phyloP scores from a whole-genome alignment of 2,888 invertebrate genomes.

The Dryocosmus kuriphilus region DNA sequence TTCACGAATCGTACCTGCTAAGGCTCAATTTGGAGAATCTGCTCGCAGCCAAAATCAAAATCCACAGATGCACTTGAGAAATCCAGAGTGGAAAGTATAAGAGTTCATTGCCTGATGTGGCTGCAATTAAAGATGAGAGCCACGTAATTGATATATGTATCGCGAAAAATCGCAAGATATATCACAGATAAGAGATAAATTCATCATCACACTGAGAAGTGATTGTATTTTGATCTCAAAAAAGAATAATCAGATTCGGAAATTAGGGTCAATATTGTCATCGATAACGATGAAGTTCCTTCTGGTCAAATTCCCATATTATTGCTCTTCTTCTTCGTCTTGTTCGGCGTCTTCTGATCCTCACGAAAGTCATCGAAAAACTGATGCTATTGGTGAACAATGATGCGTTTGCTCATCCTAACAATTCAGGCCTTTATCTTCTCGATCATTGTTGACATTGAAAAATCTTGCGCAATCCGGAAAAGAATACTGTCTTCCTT shows the following conservation, averaged over 20 bases:
- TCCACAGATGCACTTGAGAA: neutral
- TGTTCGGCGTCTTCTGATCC: slow-evolving; percentile 7
- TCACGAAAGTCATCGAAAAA: slow-evolving; percentile 15
- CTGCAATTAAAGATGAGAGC: neutral
- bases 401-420: neutral
- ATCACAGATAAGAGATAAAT: neutral
- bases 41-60: neutral
- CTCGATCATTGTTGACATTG: slow-evolving; percentile 13
- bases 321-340: slow-evolving; percentile 9
- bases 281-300: neutral
- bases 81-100: neutral
- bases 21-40: neutral
- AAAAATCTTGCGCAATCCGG: slow-evolving; percentile 12
- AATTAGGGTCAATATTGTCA: neutral
- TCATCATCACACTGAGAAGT: neutral
- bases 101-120: neutral
- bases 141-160: neutral
- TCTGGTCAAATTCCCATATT: neutral
- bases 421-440: slow-evolving; percentile 1
- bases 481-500: slow-evolving; percentile 17
- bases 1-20: neutral
- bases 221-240: neutral
- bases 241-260: neutral
- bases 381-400: slow-evolving; percentile 1
- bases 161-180: slow-evolving; percentile 1